Evolutionary conservation across 2,113 vertebrate genomes (phyloP).

Genomic region (Sminthopsis crassicaudata): DNA sequence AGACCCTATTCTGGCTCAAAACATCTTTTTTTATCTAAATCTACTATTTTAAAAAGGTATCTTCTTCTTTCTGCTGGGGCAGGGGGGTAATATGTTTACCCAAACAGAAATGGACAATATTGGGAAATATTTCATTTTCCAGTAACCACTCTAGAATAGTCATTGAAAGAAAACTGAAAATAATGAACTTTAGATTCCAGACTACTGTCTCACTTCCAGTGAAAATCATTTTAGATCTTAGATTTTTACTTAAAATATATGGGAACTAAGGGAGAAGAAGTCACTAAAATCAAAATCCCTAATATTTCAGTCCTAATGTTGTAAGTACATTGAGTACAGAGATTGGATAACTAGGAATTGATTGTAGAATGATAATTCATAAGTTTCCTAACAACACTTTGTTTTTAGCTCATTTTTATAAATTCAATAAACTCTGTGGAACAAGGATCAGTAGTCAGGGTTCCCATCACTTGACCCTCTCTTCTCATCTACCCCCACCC

Average conservation of each 20-base stretch:
- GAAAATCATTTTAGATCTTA: constrained; percentile 25
- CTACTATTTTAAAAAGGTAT: neutral
- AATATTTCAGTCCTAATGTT: neutral
- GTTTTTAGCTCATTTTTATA: neutral
- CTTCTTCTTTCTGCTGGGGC: constrained; percentile 6
- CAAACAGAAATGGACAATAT: constrained; percentile 18
- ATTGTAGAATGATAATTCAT: neutral
- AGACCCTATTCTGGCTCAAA: constrained; percentile 3
- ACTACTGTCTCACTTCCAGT: neutral
- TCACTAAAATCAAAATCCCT: neutral
- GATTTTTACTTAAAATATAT: neutral
- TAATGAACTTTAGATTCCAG: constrained; percentile 23
- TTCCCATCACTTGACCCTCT: neutral
- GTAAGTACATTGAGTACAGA: neutral
- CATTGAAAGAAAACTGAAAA: constrained; percentile 7
- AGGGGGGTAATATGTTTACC: neutral
- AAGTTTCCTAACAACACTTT: neutral
- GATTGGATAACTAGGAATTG: neutral
- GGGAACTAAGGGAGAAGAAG: neutral
- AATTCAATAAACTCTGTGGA: neutral
- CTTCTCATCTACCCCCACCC: neutral
- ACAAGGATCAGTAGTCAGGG: neutral
- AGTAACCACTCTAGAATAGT: neutral
- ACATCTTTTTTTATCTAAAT: constrained; percentile 5
- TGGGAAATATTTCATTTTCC: constrained; percentile 39